These are phyloP conservation scores for Tyrophagus putrescentiae DNA, from an alignment of 1,140 invertebrate genomes.

Conservation along the genomic window DNA sequence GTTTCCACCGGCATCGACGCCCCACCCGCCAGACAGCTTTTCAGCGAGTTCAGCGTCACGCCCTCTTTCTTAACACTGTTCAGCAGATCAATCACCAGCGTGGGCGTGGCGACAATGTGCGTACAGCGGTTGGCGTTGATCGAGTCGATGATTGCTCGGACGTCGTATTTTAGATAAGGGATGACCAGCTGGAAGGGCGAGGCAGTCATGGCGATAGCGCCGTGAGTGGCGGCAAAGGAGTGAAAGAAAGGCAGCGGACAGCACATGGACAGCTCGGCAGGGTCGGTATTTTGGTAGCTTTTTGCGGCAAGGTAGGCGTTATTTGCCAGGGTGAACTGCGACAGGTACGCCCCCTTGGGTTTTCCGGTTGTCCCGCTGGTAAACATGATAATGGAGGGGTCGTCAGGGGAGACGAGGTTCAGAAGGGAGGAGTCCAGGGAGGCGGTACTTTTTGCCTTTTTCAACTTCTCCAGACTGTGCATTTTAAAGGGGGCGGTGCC, in stretches of 20 bases:
- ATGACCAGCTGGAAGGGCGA: constrained; percentile 1
- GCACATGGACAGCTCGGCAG: constrained; percentile 40
- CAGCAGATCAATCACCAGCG: constrained; percentile 21
- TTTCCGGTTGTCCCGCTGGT: constrained; percentile 55
- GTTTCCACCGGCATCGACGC: constrained; percentile 19
- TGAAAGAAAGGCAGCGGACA: constrained; percentile 81
- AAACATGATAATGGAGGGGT: constrained; percentile 21
- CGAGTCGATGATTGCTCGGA: constrained; percentile 12
- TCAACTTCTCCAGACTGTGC: not conserved
- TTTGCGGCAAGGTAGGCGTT: constrained; percentile 54
- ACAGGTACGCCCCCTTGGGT: constrained; percentile 70
- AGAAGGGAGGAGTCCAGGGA: not conserved
- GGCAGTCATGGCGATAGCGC: constrained; percentile 36
- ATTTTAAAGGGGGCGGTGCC: not conserved
- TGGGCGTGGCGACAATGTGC: constrained; percentile 20
- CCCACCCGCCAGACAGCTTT: constrained; percentile 14
- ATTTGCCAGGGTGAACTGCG: constrained; percentile 69
- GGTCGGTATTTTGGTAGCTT: constrained; percentile 37
- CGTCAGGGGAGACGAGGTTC: constrained; percentile 13
- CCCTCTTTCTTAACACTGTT: constrained; percentile 18
- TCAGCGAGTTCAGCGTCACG: constrained; percentile 7
- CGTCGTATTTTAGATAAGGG: constrained; percentile 19
- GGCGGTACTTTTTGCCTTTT: not conserved
- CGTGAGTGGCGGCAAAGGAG: constrained; percentile 63
- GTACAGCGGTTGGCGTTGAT: constrained; percentile 17